Base-by-base conservation (phyloP, 2,888 invertebrate genomes). In the Maniola hyperantus region DNA sequence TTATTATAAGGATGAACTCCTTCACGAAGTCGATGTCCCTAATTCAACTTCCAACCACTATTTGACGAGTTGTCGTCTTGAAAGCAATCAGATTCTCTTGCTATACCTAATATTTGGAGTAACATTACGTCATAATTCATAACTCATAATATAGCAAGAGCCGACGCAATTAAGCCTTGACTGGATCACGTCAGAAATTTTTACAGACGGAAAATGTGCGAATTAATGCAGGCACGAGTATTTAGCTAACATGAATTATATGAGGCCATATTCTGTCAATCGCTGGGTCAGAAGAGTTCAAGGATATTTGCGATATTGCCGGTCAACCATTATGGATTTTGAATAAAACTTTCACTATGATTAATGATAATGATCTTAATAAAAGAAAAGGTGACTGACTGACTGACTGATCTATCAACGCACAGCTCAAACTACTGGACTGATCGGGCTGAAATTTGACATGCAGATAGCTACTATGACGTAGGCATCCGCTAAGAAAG, bases 91-190 rank as follows among this genome's bases (percentile, higher is more conserved):
- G 26, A 39, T 39, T 39, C 39, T 51, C 26, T 11, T 26, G 15
- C 48, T 18, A 46, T 58, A n/a, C n/a, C n/a, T n/a, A 20, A n/a
- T 39, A 50, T 18, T 50, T 65, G 18, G 58, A 54, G 44, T 39
- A 64, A 60, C 34, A 50, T 66, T 55, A 62, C 61, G 61, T 66
- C 66, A 66, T 50, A n/a, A n/a, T n/a, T n/a, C n/a, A n/a, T n/a
- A n/a, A n/a, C n/a, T n/a, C n/a, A n/a, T n/a, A n/a, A n/a, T n/a
- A 33, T 39, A 36, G 48, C 55, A 48, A 26, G 26, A 36, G 33
- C 54, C 8, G 39, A 50, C 61, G 61, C 48, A 66, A 55, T 42
- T 10, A 61, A 42, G 39, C 61, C 61, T 42, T 62, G 66, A 51
- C 42, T 59, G 44, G 51, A 59, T 59, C 51, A 55, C 42, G 26